Conservation (phyloP, 2,797 vertebrate genomes). For the Peromyscus eremicus region DNA sequence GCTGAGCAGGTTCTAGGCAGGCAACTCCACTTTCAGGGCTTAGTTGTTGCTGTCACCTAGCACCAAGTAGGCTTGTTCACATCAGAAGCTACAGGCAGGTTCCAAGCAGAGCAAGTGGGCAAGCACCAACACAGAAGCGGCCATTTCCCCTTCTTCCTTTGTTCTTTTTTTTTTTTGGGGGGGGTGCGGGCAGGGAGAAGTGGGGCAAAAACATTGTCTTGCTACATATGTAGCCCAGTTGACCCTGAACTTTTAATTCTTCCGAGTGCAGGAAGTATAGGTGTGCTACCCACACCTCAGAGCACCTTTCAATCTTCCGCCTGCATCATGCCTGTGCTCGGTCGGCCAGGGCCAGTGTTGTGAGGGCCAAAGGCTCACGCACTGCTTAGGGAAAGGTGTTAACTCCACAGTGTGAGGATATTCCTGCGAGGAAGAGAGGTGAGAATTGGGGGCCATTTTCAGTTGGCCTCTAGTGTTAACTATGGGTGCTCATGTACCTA, state of each 20-base stretch:
- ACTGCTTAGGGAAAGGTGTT: too few relatives aligned
- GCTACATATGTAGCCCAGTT: not conserved
- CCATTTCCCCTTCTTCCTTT: not conserved
- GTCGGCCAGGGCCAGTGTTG: too few relatives aligned
- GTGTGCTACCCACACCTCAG: not conserved
- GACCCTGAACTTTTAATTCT: not conserved
- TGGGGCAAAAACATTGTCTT: not conserved
- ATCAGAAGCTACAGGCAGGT: not conserved
- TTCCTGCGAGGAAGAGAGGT: accelerated
- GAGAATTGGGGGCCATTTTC: accelerated
- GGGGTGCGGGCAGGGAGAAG: not conserved
- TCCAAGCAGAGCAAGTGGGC: accelerated
- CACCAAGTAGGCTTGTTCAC: not conserved
- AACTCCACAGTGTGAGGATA: not conserved
- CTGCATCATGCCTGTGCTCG: not conserved
- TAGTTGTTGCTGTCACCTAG: not conserved
- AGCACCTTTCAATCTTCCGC: not conserved
- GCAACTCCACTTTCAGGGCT: too few relatives aligned
- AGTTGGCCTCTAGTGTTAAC: not conserved
- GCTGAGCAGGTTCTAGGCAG: not conserved
- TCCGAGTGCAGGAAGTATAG: not conserved
- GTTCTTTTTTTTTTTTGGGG: too few relatives aligned
- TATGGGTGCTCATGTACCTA: not conserved
- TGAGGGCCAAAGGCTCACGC: accelerated
- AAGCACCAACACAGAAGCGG: not conserved